Conservation (phyloP, 2,797 vertebrate species). For the Gouania willdenowi region DNA sequence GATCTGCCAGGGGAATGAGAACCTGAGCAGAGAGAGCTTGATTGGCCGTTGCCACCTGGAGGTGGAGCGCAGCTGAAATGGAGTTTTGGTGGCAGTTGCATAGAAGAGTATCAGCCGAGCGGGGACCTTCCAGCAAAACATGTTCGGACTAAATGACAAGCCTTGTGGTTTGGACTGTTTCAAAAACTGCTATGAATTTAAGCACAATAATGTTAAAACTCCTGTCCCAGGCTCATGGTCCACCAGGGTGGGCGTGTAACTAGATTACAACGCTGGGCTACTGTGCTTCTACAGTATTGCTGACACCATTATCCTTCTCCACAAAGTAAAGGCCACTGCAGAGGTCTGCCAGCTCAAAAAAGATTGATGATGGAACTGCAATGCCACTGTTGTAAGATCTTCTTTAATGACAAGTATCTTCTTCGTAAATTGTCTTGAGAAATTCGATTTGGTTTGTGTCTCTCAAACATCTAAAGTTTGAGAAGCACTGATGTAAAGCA, state of each 20-base stretch:
- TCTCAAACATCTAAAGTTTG: no score
- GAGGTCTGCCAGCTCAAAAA: no score
- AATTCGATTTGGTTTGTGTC: no score
- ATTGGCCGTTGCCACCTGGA: slow-evolving; percentile 21
- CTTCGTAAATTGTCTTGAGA: no score
- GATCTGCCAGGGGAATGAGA: slow-evolving; percentile 17
- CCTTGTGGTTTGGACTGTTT: slow-evolving; percentile 22
- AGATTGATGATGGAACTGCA: no score
- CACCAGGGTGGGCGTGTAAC: slow-evolving; percentile 15
- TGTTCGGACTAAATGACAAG: slow-evolving; percentile 16
- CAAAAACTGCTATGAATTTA: slow-evolving; percentile 22
- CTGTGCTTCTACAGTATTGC: slow-evolving; percentile 14
- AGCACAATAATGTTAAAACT: not conserved
- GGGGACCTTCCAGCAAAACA: not conserved
- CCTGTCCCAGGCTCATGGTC: not conserved
- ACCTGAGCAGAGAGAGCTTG: slow-evolving; percentile 21
- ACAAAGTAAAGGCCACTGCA: not conserved
- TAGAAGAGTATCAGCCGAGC: slow-evolving; percentile 17
- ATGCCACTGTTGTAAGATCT: no score
- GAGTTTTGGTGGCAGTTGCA: not conserved
- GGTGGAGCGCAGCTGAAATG: slow-evolving; percentile 2
- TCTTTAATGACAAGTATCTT: no score
- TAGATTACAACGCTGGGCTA: slow-evolving; percentile 10
- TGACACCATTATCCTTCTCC: slow-evolving; percentile 8
- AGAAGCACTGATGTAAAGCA: no score